A percentile compares a stretch with the other conserved stretches of the same genome.
Conservation (phyloP, 2,113 vertebrate genomes). For the Lota lota region DNA sequence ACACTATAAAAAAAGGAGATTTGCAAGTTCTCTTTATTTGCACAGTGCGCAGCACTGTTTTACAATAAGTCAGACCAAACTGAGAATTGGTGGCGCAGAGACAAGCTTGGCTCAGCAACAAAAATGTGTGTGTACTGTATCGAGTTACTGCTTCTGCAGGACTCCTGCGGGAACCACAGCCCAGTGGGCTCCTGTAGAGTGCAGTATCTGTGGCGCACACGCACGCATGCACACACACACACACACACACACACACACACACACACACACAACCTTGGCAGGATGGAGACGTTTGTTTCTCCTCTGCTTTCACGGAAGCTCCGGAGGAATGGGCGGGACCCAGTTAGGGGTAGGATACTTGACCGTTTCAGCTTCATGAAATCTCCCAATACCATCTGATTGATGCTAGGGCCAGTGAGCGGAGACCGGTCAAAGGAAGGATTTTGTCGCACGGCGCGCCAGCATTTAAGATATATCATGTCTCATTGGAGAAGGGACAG, state of each 20-base stretch:
- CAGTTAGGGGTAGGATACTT: conserved; percentile 21
- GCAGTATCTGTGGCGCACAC: conserved; percentile 18
- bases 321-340: conserved; percentile 46
- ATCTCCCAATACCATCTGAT: no score
- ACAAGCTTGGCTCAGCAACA: conserved; percentile 65
- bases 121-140: conserved; percentile 67
- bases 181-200: conserved; percentile 36
- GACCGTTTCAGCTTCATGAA: conserved; percentile 10
- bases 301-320: conserved; percentile 59
- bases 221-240: conserved; percentile 19
- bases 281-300: conserved; percentile 51
- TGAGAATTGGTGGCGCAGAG: conserved; percentile 50
- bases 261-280: conserved; percentile 44
- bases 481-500: background rate
- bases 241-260: conserved; percentile 12
- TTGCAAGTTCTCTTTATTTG: conserved; percentile 37
- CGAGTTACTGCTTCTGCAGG: conserved; percentile 60
- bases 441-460: background rate
- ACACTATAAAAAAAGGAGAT: conserved; percentile 43
- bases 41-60: conserved; percentile 45
- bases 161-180: conserved; percentile 63
- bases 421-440: no score
- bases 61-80: conserved; percentile 57
- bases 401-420: no score
- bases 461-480: background rate